These are phyloP conservation scores for Punctoribates punctum DNA, from an alignment of 2,888 invertebrate genomes.

Conservation along the genomic window DNA sequence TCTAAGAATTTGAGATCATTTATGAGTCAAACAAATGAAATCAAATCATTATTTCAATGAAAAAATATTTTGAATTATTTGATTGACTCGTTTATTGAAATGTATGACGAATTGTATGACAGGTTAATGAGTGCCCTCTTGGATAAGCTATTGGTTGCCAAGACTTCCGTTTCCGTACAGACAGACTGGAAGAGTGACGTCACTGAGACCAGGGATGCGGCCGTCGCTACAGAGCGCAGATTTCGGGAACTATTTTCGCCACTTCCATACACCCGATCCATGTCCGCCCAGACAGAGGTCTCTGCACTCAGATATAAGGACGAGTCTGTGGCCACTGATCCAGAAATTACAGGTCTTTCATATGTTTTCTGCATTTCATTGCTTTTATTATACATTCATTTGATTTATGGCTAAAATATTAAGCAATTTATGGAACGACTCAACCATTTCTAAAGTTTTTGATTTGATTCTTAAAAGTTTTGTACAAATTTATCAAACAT, in stretches of 20 bases:
- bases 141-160: slow-evolving; percentile 12
- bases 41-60: neutral
- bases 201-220: slow-evolving; percentile 15
- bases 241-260: slow-evolving; percentile 22
- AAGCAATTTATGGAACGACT: too few species aligned
- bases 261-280: neutral
- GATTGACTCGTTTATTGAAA: neutral
- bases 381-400: neutral
- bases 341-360: slow-evolving; percentile 23
- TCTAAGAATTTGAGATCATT: too few species aligned
- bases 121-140: slow-evolving; percentile 35
- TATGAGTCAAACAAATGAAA: neutral
- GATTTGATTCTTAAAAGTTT: too few species aligned
- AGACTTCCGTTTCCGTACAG: slow-evolving; percentile 9
- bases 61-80: neutral
- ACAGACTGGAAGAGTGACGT: slow-evolving; percentile 21
- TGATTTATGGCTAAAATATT: too few species aligned
- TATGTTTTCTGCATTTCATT: neutral
- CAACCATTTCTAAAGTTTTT: too few species aligned
- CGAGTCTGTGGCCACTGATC: slow-evolving; percentile 33
- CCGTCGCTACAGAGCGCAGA: slow-evolving; percentile 15
- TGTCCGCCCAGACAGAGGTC: slow-evolving; percentile 29
- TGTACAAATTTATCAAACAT: too few species aligned
- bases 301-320: slow-evolving; percentile 14
- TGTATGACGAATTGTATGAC: neutral